A percentile compares a stretch with the other conserved stretches of the same genome.
Conservation (phyloP, 2,113 vertebrate genomes). For the Galbula dea region DNA sequence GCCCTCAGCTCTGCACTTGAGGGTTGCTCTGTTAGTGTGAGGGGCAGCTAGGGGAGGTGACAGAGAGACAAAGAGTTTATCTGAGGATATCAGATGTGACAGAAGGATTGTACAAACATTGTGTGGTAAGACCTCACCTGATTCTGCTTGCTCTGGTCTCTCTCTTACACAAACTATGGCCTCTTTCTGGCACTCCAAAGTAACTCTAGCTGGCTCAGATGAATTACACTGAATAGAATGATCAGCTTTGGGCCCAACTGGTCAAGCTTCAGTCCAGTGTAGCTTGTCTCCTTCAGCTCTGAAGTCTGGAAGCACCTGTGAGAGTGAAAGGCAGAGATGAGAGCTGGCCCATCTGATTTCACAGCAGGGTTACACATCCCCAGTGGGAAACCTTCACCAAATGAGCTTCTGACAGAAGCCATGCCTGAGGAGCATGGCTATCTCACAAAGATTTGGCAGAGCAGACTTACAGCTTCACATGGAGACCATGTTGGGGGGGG, state of each 20-base stretch:
- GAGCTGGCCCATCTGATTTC: neutral
- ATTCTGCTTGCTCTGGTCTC: neutral
- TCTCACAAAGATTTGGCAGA: neutral
- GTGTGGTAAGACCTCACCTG: neutral
- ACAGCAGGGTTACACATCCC: neutral
- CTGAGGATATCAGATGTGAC: neutral
- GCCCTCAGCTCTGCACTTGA: neutral
- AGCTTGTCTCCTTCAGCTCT: neutral
- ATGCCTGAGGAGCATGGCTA: neutral
- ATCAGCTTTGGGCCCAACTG: neutral
- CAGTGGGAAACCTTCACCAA: neutral
- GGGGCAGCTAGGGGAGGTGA: neutral
- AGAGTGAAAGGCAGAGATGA: neutral
- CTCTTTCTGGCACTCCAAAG: neutral
- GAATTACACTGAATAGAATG: neutral
- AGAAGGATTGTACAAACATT: neutral
- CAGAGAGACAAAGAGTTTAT: neutral
- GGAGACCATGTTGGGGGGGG: neutral
- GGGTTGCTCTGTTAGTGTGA: neutral
- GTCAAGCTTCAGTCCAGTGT: neutral
- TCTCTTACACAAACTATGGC: neutral
- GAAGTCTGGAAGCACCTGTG: neutral
- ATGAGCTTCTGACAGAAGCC: neutral
- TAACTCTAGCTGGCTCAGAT: neutral
- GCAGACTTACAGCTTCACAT: neutral